These are phyloP conservation scores for Tetramorium alpestre DNA, from an alignment of 1,140 invertebrate genomes.

Conservation along the genomic window DNA sequence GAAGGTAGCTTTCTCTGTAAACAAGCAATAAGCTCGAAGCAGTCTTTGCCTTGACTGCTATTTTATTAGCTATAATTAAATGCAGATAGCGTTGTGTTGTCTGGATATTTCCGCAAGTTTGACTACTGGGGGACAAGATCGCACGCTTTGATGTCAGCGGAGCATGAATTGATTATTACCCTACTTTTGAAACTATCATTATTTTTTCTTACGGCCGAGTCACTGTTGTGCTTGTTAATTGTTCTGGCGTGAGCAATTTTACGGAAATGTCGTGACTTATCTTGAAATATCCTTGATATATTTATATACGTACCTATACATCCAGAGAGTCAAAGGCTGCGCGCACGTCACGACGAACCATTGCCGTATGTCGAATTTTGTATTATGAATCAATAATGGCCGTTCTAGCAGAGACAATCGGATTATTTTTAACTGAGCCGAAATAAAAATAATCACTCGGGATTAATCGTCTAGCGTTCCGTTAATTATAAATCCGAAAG, in stretches of 20 bases:
- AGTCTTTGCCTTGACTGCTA: neutral
- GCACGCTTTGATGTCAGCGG: conserved; percentile 22
- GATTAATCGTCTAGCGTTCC: neutral
- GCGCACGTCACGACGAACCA: conserved; percentile 97
- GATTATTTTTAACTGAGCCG: conserved; percentile 30
- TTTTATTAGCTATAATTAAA: conserved; percentile 53
- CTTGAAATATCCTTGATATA: neutral
- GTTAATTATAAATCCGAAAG: conserved; percentile 15
- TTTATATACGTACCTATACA: conserved; percentile 90
- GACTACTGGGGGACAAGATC: neutral
- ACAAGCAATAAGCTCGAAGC: conserved; percentile 36
- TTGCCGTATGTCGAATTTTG: conserved; percentile 97
- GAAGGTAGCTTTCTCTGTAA: conserved; percentile 93
- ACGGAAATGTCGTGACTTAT: conserved; percentile 48
- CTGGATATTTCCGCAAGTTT: conserved; percentile 30
- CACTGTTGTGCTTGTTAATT: conserved; percentile 24
- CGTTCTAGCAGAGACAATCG: conserved; percentile 87
- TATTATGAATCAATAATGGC: conserved; percentile 94
- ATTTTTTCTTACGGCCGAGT: conserved; percentile 23
- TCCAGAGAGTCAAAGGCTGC: conserved; percentile 96
- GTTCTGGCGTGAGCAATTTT: conserved; percentile 30
- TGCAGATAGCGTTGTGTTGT: neutral
- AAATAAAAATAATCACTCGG: neutral
- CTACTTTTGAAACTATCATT: conserved; percentile 43
- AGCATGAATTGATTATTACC: conserved; percentile 53